Base-by-base conservation (phyloP, 1,140 invertebrate species). In the Pemphigus obesinymphae region DNA sequence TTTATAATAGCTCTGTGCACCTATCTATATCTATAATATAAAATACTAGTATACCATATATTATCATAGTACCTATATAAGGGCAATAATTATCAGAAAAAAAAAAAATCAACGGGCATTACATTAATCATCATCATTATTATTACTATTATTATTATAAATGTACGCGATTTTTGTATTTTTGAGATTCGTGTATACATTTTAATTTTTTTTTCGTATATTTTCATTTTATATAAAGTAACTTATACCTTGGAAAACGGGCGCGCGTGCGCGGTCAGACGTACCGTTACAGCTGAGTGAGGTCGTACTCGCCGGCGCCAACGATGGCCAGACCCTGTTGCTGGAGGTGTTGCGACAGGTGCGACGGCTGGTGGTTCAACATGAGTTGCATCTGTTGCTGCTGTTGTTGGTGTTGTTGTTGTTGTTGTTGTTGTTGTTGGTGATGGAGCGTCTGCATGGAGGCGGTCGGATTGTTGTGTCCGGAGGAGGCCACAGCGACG, bases 351-450 rank as follows among this genome's bases (percentile, higher is more conserved):
- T 80, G 76, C 17, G 76, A 40, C 37, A 80, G 37, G 23, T 80
- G 76, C 13, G 76, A 17, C 40, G 76, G n/a, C 23, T 61, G 76
- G 37, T 80, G 76, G 34, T 80, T 80, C 37, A 80, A 80, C 76
- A 80, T 73, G 70, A 73, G 70, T 20, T 73, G 70, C 70, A 73
- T 73, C 45, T 73, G 70, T 11, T 73, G 70, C 0, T 80, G 76
- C 4, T 80, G 75, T 43, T 61, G 58, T 10, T 78, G 85, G 10
- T 86, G 85, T n/a, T 86, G 73, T 20, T 86, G 85, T 6, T 85
- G 84, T 31, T 85, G 82, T 61, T 85, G 82, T 13, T 86, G 85
- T 26, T 86, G 73, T 4, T 86, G 85, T 13, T 85, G 82, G 7
- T 61, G 58, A 17, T 61, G 58, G 15, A 31, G 58, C 15, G 29